Evolutionary conservation across 2,888 invertebrate species (phyloP).

Genomic region (Muscina levida): DNA sequence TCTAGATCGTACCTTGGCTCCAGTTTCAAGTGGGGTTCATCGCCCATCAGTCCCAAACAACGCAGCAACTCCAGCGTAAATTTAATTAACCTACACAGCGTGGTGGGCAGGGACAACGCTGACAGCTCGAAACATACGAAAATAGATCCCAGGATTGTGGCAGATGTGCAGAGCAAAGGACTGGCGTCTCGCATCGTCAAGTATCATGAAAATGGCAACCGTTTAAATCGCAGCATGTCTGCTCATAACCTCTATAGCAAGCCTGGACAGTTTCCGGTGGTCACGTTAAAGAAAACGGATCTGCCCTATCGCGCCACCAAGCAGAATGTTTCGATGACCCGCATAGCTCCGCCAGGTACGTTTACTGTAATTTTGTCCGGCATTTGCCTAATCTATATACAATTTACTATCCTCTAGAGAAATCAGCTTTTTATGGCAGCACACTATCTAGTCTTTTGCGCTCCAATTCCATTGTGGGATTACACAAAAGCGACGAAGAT

Average conservation of each 20-base stretch:
- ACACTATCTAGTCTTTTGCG: conserved; percentile 76
- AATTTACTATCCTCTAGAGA: too few species aligned
- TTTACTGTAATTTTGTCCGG: not conserved
- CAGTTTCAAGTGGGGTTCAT: conserved; percentile 70
- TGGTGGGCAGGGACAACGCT: conserved; percentile 47
- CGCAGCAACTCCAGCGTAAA: conserved; percentile 68
- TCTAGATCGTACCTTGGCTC: conserved; percentile 9
- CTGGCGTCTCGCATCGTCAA: conserved; percentile 80
- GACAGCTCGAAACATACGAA: conserved; percentile 68
- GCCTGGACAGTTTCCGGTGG: conserved; percentile 80
- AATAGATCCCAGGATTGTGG: conserved; percentile 78
- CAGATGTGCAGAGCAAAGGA: conserved; percentile 81
- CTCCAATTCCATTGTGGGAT: conserved; percentile 74
- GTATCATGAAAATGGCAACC: conserved; percentile 78
- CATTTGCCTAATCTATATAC: conserved; percentile 8
- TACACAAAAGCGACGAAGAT: conserved; percentile 74
- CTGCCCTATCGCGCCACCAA: conserved; percentile 75
- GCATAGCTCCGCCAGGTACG: conserved; percentile 77
- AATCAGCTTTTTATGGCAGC: conserved; percentile 75
- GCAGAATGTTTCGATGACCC: conserved; percentile 74
- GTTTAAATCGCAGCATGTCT: conserved; percentile 77
- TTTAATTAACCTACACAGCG: conserved; percentile 45
- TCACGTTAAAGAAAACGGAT: conserved; percentile 80
- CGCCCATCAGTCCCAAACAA: conserved; percentile 67
- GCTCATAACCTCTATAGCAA: conserved; percentile 78